Conservation (phyloP, 2,888 invertebrate genomes). For the Drosophila longiperda region DNA sequence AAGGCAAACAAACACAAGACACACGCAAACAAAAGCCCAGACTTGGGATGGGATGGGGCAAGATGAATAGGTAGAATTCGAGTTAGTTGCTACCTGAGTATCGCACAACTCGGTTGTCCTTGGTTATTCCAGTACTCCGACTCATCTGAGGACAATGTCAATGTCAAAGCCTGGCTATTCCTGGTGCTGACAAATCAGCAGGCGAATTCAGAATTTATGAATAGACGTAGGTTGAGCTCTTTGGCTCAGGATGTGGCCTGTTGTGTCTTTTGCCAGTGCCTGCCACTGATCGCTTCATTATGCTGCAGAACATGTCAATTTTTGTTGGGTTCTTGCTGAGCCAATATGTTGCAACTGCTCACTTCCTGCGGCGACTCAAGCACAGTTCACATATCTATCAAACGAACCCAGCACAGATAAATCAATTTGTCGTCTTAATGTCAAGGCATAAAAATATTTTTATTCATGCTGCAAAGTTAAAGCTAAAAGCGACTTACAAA, state of each 20-base stretch:
- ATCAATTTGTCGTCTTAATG: constrained; percentile 71
- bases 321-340: constrained; percentile 2
- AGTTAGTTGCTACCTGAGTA: constrained; percentile 55
- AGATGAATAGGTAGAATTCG: constrained; percentile 19
- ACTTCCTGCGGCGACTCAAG: constrained; percentile 57
- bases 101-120: constrained; percentile 38
- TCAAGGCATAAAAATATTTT: constrained; percentile 54
- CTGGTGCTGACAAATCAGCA: constrained; percentile 70
- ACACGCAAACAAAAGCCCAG: constrained; percentile 44
- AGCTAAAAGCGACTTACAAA: constrained; percentile 32
- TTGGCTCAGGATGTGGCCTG: constrained; percentile 49
- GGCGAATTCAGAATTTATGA: constrained; percentile 47
- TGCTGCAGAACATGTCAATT: constrained; percentile 75
- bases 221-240: constrained; percentile 32
- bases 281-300: constrained; percentile 79
- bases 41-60: constrained; percentile 20
- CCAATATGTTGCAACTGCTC: constrained; percentile 35
- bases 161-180: constrained; percentile 49
- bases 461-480: constrained; percentile 48
- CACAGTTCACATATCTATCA: constrained; percentile 49
- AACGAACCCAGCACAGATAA: constrained; percentile 48
- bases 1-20: constrained; percentile 47
- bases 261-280: constrained; percentile 12
- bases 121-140: constrained; percentile 15
- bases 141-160: constrained; percentile 23